A percentile compares a stretch with the other conserved stretches of the same genome.
These are phyloP conservation scores for Ophion ventricosus DNA, from an alignment of 2,888 invertebrate genomes.

Conservation along the genomic window DNA sequence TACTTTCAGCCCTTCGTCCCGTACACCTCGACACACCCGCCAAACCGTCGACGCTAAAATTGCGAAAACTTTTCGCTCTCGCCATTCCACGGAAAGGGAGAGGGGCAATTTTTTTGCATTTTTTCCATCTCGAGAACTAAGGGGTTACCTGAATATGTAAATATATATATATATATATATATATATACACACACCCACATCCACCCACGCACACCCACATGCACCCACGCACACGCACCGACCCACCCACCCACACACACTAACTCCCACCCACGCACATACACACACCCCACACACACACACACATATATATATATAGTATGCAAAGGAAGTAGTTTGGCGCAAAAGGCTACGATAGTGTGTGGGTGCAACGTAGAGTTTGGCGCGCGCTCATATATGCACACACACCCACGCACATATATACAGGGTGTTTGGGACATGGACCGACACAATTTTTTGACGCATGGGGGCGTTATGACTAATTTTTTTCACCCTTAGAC, in stretches of 20 bases:
- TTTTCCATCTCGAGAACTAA: constrained; percentile 60
- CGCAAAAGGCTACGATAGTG: constrained; percentile 15
- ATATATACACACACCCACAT: not conserved
- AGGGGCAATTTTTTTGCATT: constrained; percentile 57
- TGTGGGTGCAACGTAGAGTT: constrained; percentile 21
- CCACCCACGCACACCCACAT: no score
- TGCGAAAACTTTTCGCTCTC: constrained; percentile 64
- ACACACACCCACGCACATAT: not conserved
- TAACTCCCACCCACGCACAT: no score
- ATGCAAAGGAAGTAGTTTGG: constrained; percentile 50
- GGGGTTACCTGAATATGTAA: constrained; percentile 19
- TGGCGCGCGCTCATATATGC: constrained; percentile 5
- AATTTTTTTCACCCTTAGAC: no score
- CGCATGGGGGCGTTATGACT: no score
- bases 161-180: constrained; percentile 11
- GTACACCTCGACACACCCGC: not conserved
- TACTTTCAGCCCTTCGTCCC: not conserved
- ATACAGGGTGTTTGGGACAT: constrained; percentile 50
- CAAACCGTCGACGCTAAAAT: constrained; percentile 56
- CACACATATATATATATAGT: constrained; percentile 16
- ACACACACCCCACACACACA: constrained; percentile 6
- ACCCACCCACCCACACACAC: no score
- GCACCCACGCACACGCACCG: not conserved
- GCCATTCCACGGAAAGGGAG: constrained; percentile 12
- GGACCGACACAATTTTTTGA: no score